A percentile compares a stretch with the other conserved stretches of the same genome.
Evolutionary conservation across 1,140 invertebrate genomes (phyloP).

Genomic region (Scaptomyza hsui): DNA sequence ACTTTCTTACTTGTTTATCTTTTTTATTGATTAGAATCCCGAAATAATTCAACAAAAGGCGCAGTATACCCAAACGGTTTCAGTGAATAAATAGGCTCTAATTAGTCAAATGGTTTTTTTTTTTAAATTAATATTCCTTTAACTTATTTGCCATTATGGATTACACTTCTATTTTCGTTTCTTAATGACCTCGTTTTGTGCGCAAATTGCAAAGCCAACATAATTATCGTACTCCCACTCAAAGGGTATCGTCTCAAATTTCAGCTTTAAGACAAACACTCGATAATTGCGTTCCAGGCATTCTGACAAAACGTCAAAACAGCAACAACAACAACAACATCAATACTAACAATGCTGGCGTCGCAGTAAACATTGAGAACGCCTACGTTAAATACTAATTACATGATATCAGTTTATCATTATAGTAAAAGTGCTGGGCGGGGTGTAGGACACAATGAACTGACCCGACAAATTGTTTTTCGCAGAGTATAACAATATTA

Average conservation of each 20-base stretch:
- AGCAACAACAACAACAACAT: conserved; percentile 26
- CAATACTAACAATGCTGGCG: conserved; percentile 17
- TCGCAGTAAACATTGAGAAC: conserved; percentile 58
- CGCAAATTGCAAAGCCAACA: too few relatives aligned
- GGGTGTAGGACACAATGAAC: conserved; percentile 15
- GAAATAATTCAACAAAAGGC: too few relatives aligned
- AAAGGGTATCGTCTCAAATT: not conserved
- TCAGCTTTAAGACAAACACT: conserved; percentile 16
- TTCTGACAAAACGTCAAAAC: conserved; percentile 22
- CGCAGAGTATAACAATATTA: not conserved
- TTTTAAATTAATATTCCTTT: not conserved
- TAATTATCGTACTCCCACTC: not conserved
- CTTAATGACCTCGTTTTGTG: too few relatives aligned
- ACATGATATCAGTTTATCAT: conserved; percentile 55
- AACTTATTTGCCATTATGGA: too few relatives aligned
- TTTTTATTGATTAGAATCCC: too few relatives aligned
- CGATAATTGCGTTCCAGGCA: conserved; percentile 28
- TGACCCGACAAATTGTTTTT: conserved; percentile 40
- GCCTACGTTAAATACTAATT: conserved; percentile 70
- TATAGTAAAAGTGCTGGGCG: conserved; percentile 11
- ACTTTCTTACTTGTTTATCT: too few relatives aligned
- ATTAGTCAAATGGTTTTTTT: not conserved
- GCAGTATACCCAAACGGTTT: too few relatives aligned
- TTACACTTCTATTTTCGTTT: too few relatives aligned
- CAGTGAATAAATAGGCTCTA: too few relatives aligned